A percentile compares a stretch with the other conserved stretches of the same genome.
phyloP scores from a whole-genome alignment of 1,140 invertebrate genomes.

The Liolophura sinensis region DNA sequence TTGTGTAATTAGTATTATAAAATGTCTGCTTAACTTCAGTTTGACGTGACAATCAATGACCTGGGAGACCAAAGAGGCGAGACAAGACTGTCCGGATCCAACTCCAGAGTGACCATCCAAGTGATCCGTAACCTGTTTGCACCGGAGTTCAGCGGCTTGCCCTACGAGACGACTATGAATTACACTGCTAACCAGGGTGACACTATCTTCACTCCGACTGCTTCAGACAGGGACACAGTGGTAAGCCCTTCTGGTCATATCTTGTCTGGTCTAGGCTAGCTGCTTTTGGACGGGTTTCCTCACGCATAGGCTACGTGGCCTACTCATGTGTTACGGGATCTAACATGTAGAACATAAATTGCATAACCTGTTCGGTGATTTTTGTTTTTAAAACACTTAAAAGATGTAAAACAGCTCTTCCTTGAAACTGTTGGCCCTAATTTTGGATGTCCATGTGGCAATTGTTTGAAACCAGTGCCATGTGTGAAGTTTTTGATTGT shows the following conservation, averaged over 20 bases:
- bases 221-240: conserved; percentile 27
- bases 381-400: too few species aligned
- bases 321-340: conserved; percentile 5
- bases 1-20: neutral
- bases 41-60: conserved; percentile 21
- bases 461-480: too few species aligned
- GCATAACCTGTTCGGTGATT: too few species aligned
- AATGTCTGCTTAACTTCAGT: conserved; percentile 19
- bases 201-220: conserved; percentile 19
- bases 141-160: conserved; percentile 15
- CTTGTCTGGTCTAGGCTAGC: conserved; percentile 9
- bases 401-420: too few species aligned
- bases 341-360: neutral
- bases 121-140: conserved; percentile 30
- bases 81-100: conserved; percentile 14
- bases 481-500: neutral
- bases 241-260: conserved; percentile 14
- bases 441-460: too few species aligned
- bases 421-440: too few species aligned
- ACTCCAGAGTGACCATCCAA: conserved; percentile 35
- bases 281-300: conserved; percentile 13
- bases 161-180: conserved; percentile 17
- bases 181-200: conserved; percentile 10
- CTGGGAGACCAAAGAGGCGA: conserved; percentile 20
- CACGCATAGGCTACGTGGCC: conserved; percentile 3